phyloP scores from a whole-genome alignment of 2,797 vertebrate species.

The Artibeus jamaicensis region DNA sequence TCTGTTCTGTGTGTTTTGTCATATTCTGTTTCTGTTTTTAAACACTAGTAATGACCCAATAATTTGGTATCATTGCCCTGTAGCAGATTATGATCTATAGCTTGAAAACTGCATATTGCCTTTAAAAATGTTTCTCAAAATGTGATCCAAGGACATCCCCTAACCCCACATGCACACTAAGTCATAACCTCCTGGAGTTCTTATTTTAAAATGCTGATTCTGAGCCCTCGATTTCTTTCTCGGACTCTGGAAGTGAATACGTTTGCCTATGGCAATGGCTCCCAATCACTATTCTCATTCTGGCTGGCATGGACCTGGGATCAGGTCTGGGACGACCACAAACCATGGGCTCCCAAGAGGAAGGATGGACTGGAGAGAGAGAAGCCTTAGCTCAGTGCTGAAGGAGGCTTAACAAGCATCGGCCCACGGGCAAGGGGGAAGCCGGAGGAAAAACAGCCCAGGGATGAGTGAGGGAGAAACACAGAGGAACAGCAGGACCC shows the following conservation, averaged over 20 bases:
- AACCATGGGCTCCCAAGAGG: neutral
- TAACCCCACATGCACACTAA: neutral
- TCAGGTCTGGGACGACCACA: neutral
- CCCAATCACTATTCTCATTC: neutral
- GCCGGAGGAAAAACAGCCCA: neutral
- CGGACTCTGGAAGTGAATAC: neutral
- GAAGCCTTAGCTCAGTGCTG: neutral
- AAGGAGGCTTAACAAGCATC: neutral
- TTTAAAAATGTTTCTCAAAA: neutral
- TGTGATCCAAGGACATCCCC: neutral
- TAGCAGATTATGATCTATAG: neutral
- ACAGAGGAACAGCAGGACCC: neutral
- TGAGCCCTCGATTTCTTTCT: neutral
- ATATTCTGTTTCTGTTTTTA: neutral
- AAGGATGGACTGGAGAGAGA: neutral
- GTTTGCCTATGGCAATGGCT: neutral
- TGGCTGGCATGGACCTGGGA: neutral
- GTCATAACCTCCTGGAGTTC: neutral
- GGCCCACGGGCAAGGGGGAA: fast-evolving
- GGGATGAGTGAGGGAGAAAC: neutral
- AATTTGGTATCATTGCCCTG: neutral
- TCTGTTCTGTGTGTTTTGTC: neutral
- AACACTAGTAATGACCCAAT: neutral
- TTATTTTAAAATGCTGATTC: neutral
- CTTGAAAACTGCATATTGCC: neutral